A percentile compares a stretch with the other conserved stretches of the same genome.
These are phyloP conservation scores for Electrophaes corylata DNA, from an alignment of 2,888 invertebrate species.

Conservation along the genomic window DNA sequence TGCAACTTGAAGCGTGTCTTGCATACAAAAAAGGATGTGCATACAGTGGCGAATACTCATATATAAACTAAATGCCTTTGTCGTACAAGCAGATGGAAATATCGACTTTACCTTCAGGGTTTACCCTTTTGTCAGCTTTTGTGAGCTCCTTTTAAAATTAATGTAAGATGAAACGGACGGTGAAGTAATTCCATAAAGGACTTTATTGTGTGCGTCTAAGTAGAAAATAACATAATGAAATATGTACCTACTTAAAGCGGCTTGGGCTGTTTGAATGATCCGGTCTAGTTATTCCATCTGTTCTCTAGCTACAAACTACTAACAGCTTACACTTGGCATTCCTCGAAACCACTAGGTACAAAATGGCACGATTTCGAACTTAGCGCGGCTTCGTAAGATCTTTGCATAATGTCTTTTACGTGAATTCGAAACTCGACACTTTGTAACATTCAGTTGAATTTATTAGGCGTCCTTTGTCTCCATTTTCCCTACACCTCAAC, in stretches of 20 bases:
- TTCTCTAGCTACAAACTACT: background rate
- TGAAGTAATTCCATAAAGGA: no score
- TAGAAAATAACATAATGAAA: no score
- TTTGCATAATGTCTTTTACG: conserved; percentile 50
- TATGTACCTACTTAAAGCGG: background rate
- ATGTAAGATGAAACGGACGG: no score
- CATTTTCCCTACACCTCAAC: background rate
- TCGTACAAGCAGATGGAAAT: no score
- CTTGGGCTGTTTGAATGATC: background rate
- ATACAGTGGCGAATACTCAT: background rate
- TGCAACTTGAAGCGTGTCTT: conserved; percentile 37
- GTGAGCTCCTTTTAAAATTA: no score
- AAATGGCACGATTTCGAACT: conserved; percentile 48
- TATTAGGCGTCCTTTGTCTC: conserved; percentile 14
- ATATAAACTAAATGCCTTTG: no score
- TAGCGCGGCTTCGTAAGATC: conserved; percentile 41
- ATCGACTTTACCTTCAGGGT: no score
- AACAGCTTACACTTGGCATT: conserved; percentile 21
- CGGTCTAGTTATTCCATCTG: background rate
- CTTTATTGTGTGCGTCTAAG: no score
- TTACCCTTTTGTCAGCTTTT: no score
- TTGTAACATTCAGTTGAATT: conserved; percentile 16
- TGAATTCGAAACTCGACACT: conserved; percentile 41
- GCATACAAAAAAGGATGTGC: conserved; percentile 23
- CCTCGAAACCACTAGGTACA: conserved; percentile 14